A percentile compares a stretch with the other conserved stretches of the same genome.
phyloP scores from a whole-genome alignment of 2,113 vertebrate genomes.

The Mystacornis crossleyi region DNA sequence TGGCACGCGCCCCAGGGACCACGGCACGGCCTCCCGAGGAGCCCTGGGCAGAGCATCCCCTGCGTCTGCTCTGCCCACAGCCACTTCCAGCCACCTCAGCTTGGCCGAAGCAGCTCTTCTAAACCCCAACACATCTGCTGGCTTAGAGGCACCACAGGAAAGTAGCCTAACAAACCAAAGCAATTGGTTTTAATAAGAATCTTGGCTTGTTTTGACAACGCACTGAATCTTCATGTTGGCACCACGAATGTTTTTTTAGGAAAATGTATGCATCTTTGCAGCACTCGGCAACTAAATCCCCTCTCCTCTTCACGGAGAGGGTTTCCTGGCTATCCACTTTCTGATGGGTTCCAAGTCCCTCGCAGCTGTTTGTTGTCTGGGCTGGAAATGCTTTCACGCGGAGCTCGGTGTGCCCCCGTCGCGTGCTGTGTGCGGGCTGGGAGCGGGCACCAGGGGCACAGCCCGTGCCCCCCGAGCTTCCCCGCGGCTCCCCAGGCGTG shows the following conservation, averaged over 20 bases:
- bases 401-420: not conserved
- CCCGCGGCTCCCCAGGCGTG: accelerated
- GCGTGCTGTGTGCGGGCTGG: accelerated
- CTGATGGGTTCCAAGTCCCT: conserved; percentile 19
- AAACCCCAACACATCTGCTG: conserved; percentile 44
- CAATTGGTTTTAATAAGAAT: conserved; percentile 66
- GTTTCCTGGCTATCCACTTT: conserved; percentile 42
- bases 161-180: conserved; percentile 48
- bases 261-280: conserved; percentile 53
- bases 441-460: accelerated
- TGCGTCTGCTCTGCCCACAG: conserved; percentile 1
- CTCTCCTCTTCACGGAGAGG: conserved; percentile 19
- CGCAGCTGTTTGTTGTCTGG: conserved; percentile 31
- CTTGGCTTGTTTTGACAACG: conserved; percentile 63
- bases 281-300: conserved; percentile 55
- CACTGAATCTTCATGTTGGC: conserved; percentile 52
- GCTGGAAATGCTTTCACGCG: not conserved
- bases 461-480: accelerated
- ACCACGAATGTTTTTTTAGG: not conserved
- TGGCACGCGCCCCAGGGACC: not conserved
- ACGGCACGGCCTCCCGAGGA: not conserved
- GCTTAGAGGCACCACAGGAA: conserved; percentile 27
- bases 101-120: conserved; percentile 8
- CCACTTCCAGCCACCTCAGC: conserved; percentile 14
- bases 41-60: not conserved